Evolutionary conservation across 1,140 invertebrate species (phyloP), one percentile per base, ranked within the genome.

Genomic region (Brachionus rubens): DNA sequence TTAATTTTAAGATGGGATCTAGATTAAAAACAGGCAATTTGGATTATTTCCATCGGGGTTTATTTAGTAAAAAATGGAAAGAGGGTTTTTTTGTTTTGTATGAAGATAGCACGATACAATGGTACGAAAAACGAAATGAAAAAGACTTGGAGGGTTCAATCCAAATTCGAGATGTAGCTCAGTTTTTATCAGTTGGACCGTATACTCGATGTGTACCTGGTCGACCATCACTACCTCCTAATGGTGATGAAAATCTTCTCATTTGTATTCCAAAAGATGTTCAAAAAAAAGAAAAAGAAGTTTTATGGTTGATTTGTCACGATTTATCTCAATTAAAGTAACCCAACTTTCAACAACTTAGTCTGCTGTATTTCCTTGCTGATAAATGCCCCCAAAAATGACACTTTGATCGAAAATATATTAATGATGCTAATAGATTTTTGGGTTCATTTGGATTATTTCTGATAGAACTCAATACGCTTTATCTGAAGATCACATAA

Each of bases 21-120:
- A 72, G 28, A 41, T 30, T 72, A 48, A 72, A 72, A 48, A 72
- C 68, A 28, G 68, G 68, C 48, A 50, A 50, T 72, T 41, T 72
- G n/a, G 6, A 30, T 4, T 72, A 72, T 50, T 72, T 21, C 50
- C 50, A 43, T 24, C 10, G 68, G 28, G 72, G 72, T 36, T 75
- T 75, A 21, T 56, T 75, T 5, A 50, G 43, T 16, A 75, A 59
- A 56, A 75, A 75, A 40, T 75, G 72, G 72, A 75, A 75, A 75
- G 72, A 75, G 21, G 48, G 48, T 41, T 75, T 54, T 75, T 75
- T 75, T 47, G 72, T 59, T 6, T 28, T 75, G 12, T 75, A 54
- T 41, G 72, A 75, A 19, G 72, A 75, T 41, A 54, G 48, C 14
- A 75, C 72, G 21, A 47, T 75, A 26, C 50, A 75, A 47, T 59